phyloP scores from a whole-genome alignment of 2,888 invertebrate genomes.

The Ashinkailepas kermadecensis region DNA sequence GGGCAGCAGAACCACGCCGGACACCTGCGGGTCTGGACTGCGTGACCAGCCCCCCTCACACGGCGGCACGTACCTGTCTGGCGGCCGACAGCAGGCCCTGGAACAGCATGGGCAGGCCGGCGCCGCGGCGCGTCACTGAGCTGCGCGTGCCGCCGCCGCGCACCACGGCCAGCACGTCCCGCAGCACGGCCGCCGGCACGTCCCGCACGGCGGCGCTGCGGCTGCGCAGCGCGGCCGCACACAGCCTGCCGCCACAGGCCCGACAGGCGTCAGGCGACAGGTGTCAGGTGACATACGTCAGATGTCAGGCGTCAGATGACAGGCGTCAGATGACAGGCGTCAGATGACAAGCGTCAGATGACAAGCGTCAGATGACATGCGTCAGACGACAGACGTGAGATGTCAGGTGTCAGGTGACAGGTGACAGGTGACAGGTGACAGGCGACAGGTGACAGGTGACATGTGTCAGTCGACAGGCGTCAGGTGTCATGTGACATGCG shows the following conservation, averaged over 20 bases:
- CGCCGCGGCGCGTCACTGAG: constrained; percentile 62
- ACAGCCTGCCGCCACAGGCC: constrained; percentile 26
- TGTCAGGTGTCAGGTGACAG: too few species aligned
- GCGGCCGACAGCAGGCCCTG: constrained; percentile 64
- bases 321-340: too few species aligned
- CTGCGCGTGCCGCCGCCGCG: constrained; percentile 35
- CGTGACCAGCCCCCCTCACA: not conserved
- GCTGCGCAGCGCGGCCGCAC: constrained; percentile 34
- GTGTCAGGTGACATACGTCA: too few species aligned
- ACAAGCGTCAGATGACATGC: too few species aligned
- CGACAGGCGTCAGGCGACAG: constrained; percentile 26
- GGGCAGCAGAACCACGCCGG: not conserved
- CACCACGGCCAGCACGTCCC: constrained; percentile 31
- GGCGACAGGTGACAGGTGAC: too few species aligned
- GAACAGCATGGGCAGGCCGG: constrained; percentile 68
- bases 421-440: too few species aligned
- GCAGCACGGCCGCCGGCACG: constrained; percentile 36
- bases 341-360: too few species aligned
- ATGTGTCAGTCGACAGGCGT: too few species aligned
- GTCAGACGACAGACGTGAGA: too few species aligned
- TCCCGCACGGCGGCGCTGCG: constrained; percentile 45
- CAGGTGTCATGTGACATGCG: too few species aligned
- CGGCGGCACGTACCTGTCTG: constrained; percentile 36
- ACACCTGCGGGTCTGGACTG: not conserved
- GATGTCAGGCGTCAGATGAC: too few species aligned